Conservation (phyloP, 2,888 invertebrate species). For the Drosophila sordidapex region DNA sequence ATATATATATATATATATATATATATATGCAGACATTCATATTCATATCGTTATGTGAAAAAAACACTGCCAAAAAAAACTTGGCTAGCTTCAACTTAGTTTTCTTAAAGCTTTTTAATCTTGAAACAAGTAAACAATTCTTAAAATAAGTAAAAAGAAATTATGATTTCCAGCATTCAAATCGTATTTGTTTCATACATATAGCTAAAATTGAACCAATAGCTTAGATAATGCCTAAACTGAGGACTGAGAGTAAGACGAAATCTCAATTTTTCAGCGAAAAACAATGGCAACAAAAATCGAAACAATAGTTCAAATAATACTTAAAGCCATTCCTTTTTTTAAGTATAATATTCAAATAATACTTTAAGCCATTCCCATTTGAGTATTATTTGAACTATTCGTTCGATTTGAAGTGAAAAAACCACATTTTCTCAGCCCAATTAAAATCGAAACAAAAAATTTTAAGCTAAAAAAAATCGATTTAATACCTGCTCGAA, state of each 20-base stretch:
- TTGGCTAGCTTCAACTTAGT: rapidly evolving
- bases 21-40: background rate
- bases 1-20: background rate
- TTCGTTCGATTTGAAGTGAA: too few species aligned
- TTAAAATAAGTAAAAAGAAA: background rate
- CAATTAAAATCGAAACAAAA: background rate
- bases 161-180: background rate
- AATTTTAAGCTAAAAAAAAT: background rate
- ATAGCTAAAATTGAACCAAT: background rate
- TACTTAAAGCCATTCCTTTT: background rate
- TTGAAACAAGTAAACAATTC: background rate
- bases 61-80: background rate
- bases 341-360: too few species aligned
- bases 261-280: background rate
- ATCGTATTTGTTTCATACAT: background rate
- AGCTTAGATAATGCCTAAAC: background rate
- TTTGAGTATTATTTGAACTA: too few species aligned
- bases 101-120: background rate
- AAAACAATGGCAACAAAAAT: background rate
- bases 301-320: background rate
- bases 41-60: background rate
- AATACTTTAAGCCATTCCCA: too few species aligned
- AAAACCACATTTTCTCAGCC: too few species aligned
- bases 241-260: background rate
- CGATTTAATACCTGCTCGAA: rapidly evolving